A percentile compares a stretch with the other conserved stretches of the same genome.
phyloP scores from a whole-genome alignment of 1,140 invertebrate genomes.

The Oedothorax gibbosus region DNA sequence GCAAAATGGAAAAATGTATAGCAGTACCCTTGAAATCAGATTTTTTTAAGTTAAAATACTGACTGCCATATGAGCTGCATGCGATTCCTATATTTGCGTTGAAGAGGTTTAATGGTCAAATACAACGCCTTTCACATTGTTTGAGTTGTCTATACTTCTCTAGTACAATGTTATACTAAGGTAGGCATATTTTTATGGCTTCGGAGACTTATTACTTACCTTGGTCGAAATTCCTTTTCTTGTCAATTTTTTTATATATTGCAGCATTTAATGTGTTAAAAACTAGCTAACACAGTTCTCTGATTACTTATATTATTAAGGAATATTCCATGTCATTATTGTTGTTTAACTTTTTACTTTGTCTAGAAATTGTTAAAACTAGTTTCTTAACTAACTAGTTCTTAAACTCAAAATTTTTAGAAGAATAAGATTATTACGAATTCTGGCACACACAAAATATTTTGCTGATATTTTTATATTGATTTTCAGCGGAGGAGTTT shows the following conservation, averaged over 20 bases:
- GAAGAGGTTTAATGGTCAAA: no score
- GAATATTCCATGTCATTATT: background rate
- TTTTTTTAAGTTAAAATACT: background rate
- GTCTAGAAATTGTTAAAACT: background rate
- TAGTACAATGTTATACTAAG: no score
- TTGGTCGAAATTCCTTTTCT: no score
- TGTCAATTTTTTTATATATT: no score
- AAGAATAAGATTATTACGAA: no score
- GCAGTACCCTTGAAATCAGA: background rate
- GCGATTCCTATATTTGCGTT: background rate
- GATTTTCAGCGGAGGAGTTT: slow-evolving; percentile 72
- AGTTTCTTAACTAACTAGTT: no score
- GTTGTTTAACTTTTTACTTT: background rate
- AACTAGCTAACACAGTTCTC: background rate
- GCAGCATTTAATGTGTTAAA: no score
- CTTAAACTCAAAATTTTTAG: no score
- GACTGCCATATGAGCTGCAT: background rate
- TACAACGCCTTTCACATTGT: no score
- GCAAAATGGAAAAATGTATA: background rate
- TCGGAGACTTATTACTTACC: no score
- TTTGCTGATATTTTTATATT: background rate
- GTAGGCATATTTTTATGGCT: no score
- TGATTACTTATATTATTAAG: background rate
- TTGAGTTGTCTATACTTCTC: no score
- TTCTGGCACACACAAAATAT: background rate